Base-by-base conservation (phyloP, 2,888 invertebrate species). In the Empis stercorea region DNA sequence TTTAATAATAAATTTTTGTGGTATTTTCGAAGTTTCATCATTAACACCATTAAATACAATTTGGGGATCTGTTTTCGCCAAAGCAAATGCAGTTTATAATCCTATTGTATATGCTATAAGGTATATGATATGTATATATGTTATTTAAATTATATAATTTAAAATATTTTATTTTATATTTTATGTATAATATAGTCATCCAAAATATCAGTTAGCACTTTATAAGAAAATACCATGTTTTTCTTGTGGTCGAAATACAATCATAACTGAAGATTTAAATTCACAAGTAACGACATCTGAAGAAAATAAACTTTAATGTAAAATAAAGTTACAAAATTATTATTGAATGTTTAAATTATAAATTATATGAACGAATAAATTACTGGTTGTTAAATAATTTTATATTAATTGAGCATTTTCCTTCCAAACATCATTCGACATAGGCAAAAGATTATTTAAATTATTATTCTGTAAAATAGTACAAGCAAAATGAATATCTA, bases 41-140 rank as follows among this genome's bases (percentile, higher is more conserved):
- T 63, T 76, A 46, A 72, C 71, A 51, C 76, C 76, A 34, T 59
- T 76, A 49, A 67, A 71, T 53, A 73, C 75, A 49, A 74, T 75
- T 59, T 73, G 71, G 65, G 74, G 75, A 36, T 76, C 78, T 16
- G 71, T 79, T 37, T 76, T 79, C 57, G 78, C 79, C 50, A 79
- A 79, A 61, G 74, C 76, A 9, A 76, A 74, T 51, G 71, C 75
- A 10, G 73, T 74, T 16, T 76, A 73, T 64, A 76, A 76, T 61
- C 76, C 76, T 17, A 73, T 76, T 55, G 76, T 78, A 6, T 78
- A 78, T 56, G 78, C 73, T 36, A 68, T 78, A 53, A 77, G 87
- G 86, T 67, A 30, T 20, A 20, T 20, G n/a, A 20, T 20, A 20
- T 20, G 20, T 20, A 20, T 20, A 5, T 32, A 41, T 3, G 13